Evolutionary conservation across 2,113 vertebrate genomes (phyloP).

Genomic region (Erythrolamprus reginae): DNA sequence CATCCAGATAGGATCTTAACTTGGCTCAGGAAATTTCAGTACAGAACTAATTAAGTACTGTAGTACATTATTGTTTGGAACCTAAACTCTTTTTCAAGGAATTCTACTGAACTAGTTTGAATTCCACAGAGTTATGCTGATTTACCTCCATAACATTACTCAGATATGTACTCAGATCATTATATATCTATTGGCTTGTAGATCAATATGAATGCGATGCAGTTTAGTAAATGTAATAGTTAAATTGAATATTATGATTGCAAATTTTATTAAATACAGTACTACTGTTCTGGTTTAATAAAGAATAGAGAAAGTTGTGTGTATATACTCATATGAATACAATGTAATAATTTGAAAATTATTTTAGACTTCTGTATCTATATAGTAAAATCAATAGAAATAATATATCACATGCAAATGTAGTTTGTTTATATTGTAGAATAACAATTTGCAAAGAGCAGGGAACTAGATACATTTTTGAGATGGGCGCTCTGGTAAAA

Average conservation of each 20-base stretch:
- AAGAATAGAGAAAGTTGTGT: not conserved
- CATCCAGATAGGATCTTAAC: not conserved
- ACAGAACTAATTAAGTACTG: not conserved
- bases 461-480: constrained; percentile 41
- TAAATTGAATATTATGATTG: not conserved
- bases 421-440: constrained; percentile 18
- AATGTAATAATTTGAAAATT: not conserved
- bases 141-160: not conserved
- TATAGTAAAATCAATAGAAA: constrained; percentile 31
- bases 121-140: not conserved
- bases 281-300: not conserved
- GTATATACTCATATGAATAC: not conserved
- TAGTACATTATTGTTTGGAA: not conserved
- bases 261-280: not conserved
- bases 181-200: not conserved
- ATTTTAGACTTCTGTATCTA: not conserved
- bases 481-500: constrained; percentile 34
- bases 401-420: constrained; percentile 17
- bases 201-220: not conserved
- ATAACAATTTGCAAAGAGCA: constrained; percentile 33
- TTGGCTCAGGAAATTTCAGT: not conserved
- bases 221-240: not conserved
- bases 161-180: not conserved
- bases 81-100: not conserved
- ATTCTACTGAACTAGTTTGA: not conserved